These are phyloP conservation scores for Brachylomia viminalis DNA, from an alignment of 2,888 invertebrate species.

Conservation along the genomic window DNA sequence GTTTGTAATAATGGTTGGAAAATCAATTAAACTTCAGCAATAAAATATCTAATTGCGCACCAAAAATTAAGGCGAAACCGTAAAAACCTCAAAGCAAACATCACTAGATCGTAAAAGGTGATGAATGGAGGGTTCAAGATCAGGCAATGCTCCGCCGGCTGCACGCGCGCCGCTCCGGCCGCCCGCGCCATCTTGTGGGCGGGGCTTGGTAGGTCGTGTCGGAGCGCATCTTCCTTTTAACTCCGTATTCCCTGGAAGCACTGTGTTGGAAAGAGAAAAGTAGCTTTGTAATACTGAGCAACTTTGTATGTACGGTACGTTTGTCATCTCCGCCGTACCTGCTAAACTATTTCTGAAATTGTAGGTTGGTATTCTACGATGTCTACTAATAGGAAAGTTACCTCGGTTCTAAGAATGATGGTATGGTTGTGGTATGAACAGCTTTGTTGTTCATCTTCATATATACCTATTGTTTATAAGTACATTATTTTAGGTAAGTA, in stretches of 20 bases:
- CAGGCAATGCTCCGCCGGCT: constrained; percentile 77
- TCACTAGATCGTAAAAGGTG: constrained; percentile 83
- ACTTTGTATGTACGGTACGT: constrained; percentile 43
- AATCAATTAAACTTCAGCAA: constrained; percentile 77
- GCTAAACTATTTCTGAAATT: constrained; percentile 47
- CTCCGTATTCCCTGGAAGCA: constrained; percentile 68
- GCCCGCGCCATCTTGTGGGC: constrained; percentile 86
- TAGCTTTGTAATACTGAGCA: constrained; percentile 63
- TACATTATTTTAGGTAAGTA: not conserved
- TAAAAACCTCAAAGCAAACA: constrained; percentile 84
- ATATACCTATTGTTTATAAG: not conserved
- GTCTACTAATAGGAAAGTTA: constrained; percentile 3
- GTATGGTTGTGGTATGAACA: constrained; percentile 11
- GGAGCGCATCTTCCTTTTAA: constrained; percentile 75
- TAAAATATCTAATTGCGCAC: constrained; percentile 81
- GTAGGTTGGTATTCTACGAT: constrained; percentile 7
- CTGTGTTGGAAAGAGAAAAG: constrained; percentile 78
- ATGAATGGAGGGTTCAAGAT: constrained; percentile 88
- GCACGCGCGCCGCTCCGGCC: constrained; percentile 63
- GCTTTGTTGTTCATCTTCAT: constrained; percentile 26
- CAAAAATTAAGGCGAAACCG: constrained; percentile 85
- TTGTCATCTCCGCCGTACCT: constrained; percentile 65
- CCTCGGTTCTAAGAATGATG: constrained; percentile 13
- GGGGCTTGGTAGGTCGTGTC: constrained; percentile 74
- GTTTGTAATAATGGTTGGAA: constrained; percentile 71